Percentiles rank a stretch among this genome's conserved stretches.
phyloP scores from a whole-genome alignment of 2,888 invertebrate genomes.

The Tipula helvola region DNA sequence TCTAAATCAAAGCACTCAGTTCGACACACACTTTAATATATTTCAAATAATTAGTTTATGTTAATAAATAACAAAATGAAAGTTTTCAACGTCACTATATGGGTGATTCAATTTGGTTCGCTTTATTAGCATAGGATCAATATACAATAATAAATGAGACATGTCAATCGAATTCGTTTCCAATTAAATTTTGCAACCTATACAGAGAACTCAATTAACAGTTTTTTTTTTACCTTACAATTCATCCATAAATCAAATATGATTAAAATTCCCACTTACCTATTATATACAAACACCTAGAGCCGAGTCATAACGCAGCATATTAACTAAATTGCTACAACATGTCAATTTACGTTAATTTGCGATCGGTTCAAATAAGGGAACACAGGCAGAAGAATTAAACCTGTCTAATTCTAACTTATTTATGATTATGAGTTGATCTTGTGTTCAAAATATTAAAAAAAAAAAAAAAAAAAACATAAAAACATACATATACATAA shows the following conservation, averaged over 20 bases:
- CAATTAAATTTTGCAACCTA: neutral
- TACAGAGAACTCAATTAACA: neutral
- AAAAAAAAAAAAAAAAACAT: neutral
- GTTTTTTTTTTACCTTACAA: neutral
- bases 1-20: no score
- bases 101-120: no score
- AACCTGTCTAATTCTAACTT: neutral
- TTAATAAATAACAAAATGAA: no score
- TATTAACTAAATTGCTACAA: neutral
- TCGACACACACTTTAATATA: no score
- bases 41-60: no score
- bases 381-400: neutral
- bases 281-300: no score
- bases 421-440: neutral
- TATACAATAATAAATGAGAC: neutral
- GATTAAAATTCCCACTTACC: neutral
- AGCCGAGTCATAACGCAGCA: neutral
- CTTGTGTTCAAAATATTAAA: neutral
- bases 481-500: neutral
- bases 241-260: neutral
- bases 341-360: neutral
- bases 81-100: no score
- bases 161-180: neutral
- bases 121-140: no score
- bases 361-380: neutral